Conservation (phyloP, 2,888 invertebrate species). For the Watsonalla cultraria region DNA sequence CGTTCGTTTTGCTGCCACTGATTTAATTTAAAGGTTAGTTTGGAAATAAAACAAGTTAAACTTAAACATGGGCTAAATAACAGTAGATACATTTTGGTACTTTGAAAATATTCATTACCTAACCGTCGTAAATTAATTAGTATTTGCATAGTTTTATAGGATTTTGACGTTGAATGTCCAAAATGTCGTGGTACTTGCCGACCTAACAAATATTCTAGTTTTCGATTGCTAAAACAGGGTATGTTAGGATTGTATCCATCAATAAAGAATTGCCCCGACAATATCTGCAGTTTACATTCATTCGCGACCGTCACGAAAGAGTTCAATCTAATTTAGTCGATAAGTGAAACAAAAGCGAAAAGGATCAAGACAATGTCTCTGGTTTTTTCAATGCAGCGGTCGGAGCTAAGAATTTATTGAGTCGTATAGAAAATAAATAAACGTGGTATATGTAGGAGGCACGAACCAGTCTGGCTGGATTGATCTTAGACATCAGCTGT, state of each 20-base stretch:
- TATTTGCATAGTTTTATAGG: too few relatives aligned
- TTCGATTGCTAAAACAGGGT: neutral
- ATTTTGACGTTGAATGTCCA: too few relatives aligned
- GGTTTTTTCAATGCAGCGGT: slow-evolving; percentile 56
- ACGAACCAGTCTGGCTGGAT: slow-evolving; percentile 59
- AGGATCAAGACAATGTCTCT: slow-evolving; percentile 48
- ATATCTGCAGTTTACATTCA: slow-evolving; percentile 26
- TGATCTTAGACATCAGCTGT: slow-evolving; percentile 73
- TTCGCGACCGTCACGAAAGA: slow-evolving; percentile 30
- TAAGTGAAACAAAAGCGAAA: slow-evolving; percentile 32
- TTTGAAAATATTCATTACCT: too few relatives aligned
- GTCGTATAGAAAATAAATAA: slow-evolving; percentile 65
- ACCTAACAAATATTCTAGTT: neutral
- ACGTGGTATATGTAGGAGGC: slow-evolving; percentile 42
- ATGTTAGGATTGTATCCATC: neutral
- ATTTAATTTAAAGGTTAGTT: neutral
- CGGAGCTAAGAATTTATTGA: slow-evolving; percentile 70
- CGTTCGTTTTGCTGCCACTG: neutral
- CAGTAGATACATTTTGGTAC: too few relatives aligned
- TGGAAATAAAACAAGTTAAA: neutral
- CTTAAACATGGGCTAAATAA: too few relatives aligned
- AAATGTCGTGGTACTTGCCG: neutral
- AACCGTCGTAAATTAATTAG: too few relatives aligned
- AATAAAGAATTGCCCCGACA: slow-evolving; percentile 1
- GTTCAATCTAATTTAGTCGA: slow-evolving; percentile 41